Evolutionary conservation across 2,113 vertebrate genomes (phyloP).

Genomic region (Micronisus gabar): DNA sequence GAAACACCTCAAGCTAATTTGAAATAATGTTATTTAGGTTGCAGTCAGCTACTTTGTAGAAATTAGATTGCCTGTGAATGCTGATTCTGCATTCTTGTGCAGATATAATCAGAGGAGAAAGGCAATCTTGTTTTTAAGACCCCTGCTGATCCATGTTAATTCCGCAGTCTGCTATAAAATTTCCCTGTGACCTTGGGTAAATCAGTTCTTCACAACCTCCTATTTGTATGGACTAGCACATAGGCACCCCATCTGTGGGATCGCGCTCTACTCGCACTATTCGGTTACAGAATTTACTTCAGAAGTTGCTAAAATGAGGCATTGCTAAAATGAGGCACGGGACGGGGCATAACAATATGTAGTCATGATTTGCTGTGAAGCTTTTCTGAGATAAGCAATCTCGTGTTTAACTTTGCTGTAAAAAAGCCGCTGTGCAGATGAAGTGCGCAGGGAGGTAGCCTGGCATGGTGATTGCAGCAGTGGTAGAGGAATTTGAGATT

Average conservation of each 20-base stretch:
- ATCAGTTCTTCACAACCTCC: neutral
- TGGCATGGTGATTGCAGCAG: neutral
- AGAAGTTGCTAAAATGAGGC: neutral
- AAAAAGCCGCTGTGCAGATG: neutral
- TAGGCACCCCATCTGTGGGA: neutral
- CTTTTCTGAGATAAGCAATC: neutral
- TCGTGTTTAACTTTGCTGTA: neutral
- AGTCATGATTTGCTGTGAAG: neutral
- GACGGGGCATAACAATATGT: neutral
- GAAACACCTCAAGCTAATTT: neutral
- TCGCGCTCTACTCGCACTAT: neutral
- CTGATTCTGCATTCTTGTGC: slow-evolving; percentile 4
- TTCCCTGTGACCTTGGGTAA: neutral
- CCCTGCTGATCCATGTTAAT: slow-evolving; percentile 9
- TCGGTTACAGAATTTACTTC: neutral
- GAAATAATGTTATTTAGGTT: neutral
- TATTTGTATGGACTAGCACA: neutral
- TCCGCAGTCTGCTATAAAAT: slow-evolving; percentile 5
- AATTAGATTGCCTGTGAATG: neutral
- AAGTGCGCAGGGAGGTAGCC: neutral
- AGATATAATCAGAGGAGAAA: slow-evolving; percentile 22
- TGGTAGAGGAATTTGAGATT: neutral
- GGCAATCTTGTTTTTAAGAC: slow-evolving; percentile 27
- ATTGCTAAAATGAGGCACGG: neutral
- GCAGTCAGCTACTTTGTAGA: neutral